These are phyloP conservation scores for Ophiothrix spiculata DNA, from an alignment of 35 echinoderm and acorn worm genomes.

Conservation along the genomic window DNA sequence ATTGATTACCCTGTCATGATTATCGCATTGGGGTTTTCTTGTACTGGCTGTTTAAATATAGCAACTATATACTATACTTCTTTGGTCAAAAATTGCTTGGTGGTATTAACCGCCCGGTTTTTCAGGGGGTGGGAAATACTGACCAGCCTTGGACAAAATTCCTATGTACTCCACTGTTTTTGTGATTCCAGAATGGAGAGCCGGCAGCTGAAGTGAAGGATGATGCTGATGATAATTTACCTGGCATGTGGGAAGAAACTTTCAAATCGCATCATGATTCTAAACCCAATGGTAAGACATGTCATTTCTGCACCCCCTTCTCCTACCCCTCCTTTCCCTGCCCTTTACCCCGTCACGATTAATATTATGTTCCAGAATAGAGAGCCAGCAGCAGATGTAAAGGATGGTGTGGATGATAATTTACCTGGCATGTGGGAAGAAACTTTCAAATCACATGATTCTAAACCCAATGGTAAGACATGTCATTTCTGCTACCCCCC, in stretches of 20 bases:
- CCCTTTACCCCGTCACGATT: too few relatives aligned
- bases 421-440: conserved; percentile 91
- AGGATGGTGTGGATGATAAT: conserved; percentile 44
- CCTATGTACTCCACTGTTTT: too few relatives aligned
- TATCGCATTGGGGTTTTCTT: too few relatives aligned
- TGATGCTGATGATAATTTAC: conserved; percentile 47
- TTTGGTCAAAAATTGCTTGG: too few relatives aligned
- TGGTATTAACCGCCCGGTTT: too few relatives aligned
- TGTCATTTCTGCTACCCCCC: background rate
- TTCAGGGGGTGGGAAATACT: too few relatives aligned
- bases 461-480: conserved; percentile 80
- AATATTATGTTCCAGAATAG: conserved; percentile 33
- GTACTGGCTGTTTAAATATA: too few relatives aligned
- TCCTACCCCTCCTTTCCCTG: too few relatives aligned
- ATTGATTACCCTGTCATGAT: too few relatives aligned
- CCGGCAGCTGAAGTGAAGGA: conserved; percentile 39
- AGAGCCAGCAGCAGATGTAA: conserved; percentile 40
- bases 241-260: conserved; percentile 91
- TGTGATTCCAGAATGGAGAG: conserved; percentile 41
- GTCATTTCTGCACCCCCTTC: background rate
- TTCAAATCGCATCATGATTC: conserved; percentile 87
- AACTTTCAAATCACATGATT: conserved; percentile 83
- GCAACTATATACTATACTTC: too few relatives aligned
- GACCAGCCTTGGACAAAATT: too few relatives aligned
- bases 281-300: conserved; percentile 81